Evolutionary conservation across 2,113 vertebrate genomes (phyloP), one percentile per base, ranked within the genome.

Genomic region (Callocephalon fimbriatum): DNA sequence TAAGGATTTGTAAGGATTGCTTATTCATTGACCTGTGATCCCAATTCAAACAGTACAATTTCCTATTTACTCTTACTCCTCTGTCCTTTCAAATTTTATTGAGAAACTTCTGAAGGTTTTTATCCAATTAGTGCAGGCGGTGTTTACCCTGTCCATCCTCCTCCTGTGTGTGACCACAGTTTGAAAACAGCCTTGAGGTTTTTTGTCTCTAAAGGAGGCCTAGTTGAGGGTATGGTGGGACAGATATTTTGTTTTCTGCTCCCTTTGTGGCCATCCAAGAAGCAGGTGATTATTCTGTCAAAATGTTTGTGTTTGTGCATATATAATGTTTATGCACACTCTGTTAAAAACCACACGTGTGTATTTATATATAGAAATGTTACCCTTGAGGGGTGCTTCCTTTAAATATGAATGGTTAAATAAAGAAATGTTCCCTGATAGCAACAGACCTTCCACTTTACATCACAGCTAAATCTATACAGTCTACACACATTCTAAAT

Each of bases 1-100:
- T n/a, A n/a, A n/a, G n/a, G n/a, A n/a, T n/a, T n/a, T n/a, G n/a
- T 38, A 38, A 38, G 38, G 38, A 38, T 38, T 38, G 27, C n/a
- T 91, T 83, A 72, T 92, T 85, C 27, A 25, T 70, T 95, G 73
- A 76, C 45, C 40, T 79, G 66, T 86, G 61, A 77, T 93, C 73
- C 8, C 44, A 45, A 3, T 78, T 84, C 58, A 83, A 71, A 54
- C 35, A 42, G 35, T 29, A 70, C 59, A 66, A 67, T 70, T 86
- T 94, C 63, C 74, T 44, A 65, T 82, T 93, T 86, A 42, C 10
- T 81, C 66, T 51, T 71, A 38, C 2, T 73, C 15, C 14, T 77
- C 9, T 8, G 20, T 61, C 38, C 38, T 93, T 92, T 90, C 35
- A 67, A 42, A 80, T 14, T 7, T 77, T 63, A 37, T n/a, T 77